Evolutionary conservation across 1,140 invertebrate species (phyloP).

Genomic region (Potamilus streckersoni): DNA sequence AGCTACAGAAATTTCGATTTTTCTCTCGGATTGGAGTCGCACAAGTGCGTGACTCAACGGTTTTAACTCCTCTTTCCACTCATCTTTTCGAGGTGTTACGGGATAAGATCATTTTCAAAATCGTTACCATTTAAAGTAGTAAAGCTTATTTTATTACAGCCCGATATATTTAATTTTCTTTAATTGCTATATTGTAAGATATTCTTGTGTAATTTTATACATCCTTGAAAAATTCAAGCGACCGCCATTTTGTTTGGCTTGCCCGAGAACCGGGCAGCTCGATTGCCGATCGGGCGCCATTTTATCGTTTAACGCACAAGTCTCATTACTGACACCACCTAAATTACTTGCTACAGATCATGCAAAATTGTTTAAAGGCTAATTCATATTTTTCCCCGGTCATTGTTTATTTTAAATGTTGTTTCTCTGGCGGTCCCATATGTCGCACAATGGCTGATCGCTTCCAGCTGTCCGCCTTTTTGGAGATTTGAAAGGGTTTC

Average conservation of each 20-base stretch:
- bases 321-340: background rate
- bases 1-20: background rate
- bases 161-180: background rate
- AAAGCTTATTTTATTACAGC: background rate
- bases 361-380: background rate
- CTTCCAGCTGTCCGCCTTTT: background rate
- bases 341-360: slow-evolving; percentile 5
- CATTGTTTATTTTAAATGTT: too few species aligned
- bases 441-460: background rate
- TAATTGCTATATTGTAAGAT: background rate
- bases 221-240: slow-evolving; percentile 7
- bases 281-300: slow-evolving; percentile 30
- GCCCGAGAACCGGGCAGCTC: slow-evolving; percentile 13
- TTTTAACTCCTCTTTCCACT: too few species aligned
- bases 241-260: slow-evolving; percentile 22
- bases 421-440: too few species aligned
- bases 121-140: background rate
- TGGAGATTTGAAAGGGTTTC: background rate
- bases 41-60: too few species aligned
- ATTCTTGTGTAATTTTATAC: background rate
- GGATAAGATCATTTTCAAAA: background rate
- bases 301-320: slow-evolving; percentile 17
- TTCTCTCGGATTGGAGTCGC: background rate
- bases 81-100: background rate
- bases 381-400: too few species aligned